Evolutionary conservation across 2,888 invertebrate genomes (phyloP).

Genomic region (Torymus auratus): DNA sequence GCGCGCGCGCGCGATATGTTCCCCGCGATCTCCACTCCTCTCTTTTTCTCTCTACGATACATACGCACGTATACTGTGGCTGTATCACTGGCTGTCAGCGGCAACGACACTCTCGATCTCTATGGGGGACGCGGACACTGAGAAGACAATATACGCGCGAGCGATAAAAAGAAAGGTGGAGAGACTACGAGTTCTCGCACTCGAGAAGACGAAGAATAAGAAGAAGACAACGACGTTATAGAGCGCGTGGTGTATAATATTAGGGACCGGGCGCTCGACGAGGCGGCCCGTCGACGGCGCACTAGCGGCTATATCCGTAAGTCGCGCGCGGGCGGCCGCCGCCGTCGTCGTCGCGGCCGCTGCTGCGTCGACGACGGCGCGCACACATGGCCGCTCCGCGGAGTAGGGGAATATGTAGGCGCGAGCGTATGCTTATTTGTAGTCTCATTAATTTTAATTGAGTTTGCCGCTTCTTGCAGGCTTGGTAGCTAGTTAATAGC

Average conservation of each 20-base stretch:
- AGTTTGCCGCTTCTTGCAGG: slow-evolving; percentile 39
- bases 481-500: background rate
- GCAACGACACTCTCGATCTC: too few species aligned
- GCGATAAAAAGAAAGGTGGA: slow-evolving; percentile 1
- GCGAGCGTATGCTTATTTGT: slow-evolving; percentile 23
- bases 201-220: background rate
- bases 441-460: slow-evolving; percentile 53
- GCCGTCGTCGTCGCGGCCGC: slow-evolving; percentile 11
- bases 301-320: slow-evolving; percentile 49
- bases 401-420: slow-evolving; percentile 21
- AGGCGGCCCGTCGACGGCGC: slow-evolving; percentile 46
- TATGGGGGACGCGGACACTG: too few species aligned
- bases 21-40: too few species aligned
- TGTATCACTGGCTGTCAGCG: too few species aligned
- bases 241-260: slow-evolving; percentile 9
- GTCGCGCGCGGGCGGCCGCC: slow-evolving; percentile 19
- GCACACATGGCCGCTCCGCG: slow-evolving; percentile 32
- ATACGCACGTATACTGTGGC: too few species aligned
- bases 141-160: background rate
- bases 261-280: slow-evolving; percentile 7
- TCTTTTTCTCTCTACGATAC: too few species aligned
- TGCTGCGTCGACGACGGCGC: slow-evolving; percentile 48
- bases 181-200: background rate
- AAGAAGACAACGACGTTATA: background rate
- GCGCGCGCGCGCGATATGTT: too few species aligned